Evolutionary conservation across 2,797 vertebrate genomes (phyloP).

Genomic region (Spondyliosoma cantharus): DNA sequence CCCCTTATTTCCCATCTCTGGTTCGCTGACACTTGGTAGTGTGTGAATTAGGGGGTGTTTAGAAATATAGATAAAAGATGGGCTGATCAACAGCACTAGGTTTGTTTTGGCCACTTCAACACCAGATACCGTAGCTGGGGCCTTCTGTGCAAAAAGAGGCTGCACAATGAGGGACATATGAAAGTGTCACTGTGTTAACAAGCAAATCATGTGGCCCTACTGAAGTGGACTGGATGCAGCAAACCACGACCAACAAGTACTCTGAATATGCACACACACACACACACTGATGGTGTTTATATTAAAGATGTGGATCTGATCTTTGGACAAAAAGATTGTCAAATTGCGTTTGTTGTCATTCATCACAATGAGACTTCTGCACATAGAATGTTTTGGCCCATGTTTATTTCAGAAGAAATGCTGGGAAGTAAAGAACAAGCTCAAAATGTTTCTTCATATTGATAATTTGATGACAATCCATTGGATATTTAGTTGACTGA

Average conservation of each 20-base stretch:
- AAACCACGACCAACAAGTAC: not conserved
- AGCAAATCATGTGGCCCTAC: not conserved
- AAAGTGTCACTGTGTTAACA: not conserved
- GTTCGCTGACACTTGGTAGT: slow-evolving; percentile 31
- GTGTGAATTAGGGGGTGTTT: slow-evolving; percentile 44
- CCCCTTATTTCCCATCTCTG: slow-evolving; percentile 23
- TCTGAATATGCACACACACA: not conserved
- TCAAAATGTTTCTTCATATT: not conserved
- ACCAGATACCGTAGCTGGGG: not conserved
- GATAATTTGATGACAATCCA: not conserved
- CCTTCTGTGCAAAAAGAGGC: not conserved
- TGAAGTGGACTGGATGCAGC: slow-evolving; percentile 1
- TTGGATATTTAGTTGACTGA: slow-evolving; percentile 8
- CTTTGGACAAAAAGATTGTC: not conserved
- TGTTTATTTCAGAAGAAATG: not conserved
- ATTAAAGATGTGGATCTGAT: not conserved
- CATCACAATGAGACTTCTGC: not conserved
- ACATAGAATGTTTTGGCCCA: not conserved
- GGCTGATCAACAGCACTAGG: slow-evolving; percentile 26
- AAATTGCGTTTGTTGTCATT: not conserved
- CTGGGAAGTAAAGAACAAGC: not conserved
- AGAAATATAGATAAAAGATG: slow-evolving; percentile 39
- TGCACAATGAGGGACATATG: not conserved
- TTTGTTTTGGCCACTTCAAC: slow-evolving; percentile 13
- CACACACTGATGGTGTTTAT: too few species aligned